phyloP scores from a whole-genome alignment of 2,797 vertebrate genomes.

The Telmatherina bonti region DNA sequence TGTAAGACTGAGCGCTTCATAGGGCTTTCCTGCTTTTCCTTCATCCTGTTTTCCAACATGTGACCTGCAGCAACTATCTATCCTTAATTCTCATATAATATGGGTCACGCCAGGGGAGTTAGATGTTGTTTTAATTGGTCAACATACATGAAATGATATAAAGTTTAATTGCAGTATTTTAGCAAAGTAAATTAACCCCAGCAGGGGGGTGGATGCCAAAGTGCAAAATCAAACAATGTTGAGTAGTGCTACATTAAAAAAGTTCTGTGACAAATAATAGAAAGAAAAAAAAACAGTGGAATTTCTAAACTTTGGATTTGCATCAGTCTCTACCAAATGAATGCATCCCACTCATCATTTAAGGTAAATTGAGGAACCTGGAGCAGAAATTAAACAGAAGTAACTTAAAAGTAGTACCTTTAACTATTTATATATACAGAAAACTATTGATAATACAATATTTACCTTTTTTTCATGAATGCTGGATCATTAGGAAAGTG shows the following conservation, averaged over 20 bases:
- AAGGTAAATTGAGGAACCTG: too few species aligned
- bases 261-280: too few species aligned
- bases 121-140: too few species aligned
- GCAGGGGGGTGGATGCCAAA: too few species aligned
- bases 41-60: not conserved
- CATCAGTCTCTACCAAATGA: not conserved
- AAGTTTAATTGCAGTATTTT: too few species aligned
- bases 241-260: too few species aligned
- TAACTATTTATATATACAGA: not conserved
- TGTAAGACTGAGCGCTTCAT: not conserved
- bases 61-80: not conserved
- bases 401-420: not conserved
- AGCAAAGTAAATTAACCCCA: too few species aligned
- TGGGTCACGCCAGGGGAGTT: not conserved
- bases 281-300: too few species aligned
- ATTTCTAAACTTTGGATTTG: not conserved
- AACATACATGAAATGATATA: too few species aligned
- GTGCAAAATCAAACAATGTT: too few species aligned
- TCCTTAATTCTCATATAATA: not conserved
- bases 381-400: not conserved
- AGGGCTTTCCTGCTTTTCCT: not conserved
- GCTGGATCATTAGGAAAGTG: not conserved
- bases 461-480: not conserved
- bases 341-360: not conserved
- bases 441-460: too few species aligned